Evolutionary conservation across 2,888 invertebrate species (phyloP).

Genomic region (Leptinotarsa juncta): DNA sequence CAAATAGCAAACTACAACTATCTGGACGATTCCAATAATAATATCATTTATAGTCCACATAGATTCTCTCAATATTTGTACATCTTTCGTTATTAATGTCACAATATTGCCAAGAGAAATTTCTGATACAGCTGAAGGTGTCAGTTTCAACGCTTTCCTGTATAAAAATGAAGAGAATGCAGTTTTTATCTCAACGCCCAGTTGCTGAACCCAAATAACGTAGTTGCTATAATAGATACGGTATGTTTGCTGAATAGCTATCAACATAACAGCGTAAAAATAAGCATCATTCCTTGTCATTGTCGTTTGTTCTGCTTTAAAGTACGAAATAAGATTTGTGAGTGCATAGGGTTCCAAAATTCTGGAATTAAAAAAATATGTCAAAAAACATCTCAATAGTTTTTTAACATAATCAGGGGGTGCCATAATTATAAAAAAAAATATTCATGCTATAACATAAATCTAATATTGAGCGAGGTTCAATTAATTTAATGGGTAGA

Average conservation of each 20-base stretch:
- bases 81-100: slow-evolving; percentile 92
- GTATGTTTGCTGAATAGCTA: slow-evolving; percentile 69
- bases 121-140: slow-evolving; percentile 73
- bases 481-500: no score
- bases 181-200: slow-evolving; percentile 86
- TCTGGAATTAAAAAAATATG: slow-evolving; percentile 60
- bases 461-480: no score
- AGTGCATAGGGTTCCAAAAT: slow-evolving; percentile 73
- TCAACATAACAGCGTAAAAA: slow-evolving; percentile 74
- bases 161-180: slow-evolving; percentile 86
- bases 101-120: slow-evolving; percentile 80
- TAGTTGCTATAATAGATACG: slow-evolving; percentile 79
- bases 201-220: slow-evolving; percentile 83
- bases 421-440: no score
- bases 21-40: slow-evolving; percentile 90
- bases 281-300: slow-evolving; percentile 71
- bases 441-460: no score
- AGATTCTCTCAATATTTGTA: slow-evolving; percentile 88
- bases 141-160: slow-evolving; percentile 70
- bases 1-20: slow-evolving; percentile 81
- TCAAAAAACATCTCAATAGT: no score
- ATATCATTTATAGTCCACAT: slow-evolving; percentile 89
- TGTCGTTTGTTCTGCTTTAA: slow-evolving; percentile 68
- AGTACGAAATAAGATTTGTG: slow-evolving; percentile 74
- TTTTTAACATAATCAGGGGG: no score